Percentiles rank a stretch among this genome's conserved stretches.
Evolutionary conservation across 2,797 vertebrate species (phyloP).

Genomic region (Huso huso): DNA sequence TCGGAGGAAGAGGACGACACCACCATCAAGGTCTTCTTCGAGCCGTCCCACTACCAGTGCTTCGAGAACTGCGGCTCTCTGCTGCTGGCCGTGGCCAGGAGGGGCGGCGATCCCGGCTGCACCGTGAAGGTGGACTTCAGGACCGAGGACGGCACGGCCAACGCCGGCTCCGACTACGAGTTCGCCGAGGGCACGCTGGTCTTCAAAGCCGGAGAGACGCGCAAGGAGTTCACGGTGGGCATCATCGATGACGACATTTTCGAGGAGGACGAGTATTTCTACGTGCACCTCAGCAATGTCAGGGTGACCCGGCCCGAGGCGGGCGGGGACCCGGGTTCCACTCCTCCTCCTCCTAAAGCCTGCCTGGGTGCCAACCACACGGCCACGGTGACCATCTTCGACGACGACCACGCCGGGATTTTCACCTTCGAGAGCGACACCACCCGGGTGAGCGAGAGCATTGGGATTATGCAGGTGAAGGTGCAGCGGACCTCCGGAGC

Average conservation of each 20-base stretch:
- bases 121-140: constrained; percentile 72
- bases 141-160: constrained; percentile 74
- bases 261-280: constrained; percentile 77
- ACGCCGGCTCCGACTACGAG: constrained; percentile 77
- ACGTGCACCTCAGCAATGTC: constrained; percentile 70
- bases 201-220: constrained; percentile 67
- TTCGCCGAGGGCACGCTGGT: constrained; percentile 69
- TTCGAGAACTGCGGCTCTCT: constrained; percentile 77
- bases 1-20: constrained; percentile 64
- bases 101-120: constrained; percentile 53
- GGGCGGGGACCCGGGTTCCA: constrained; percentile 36
- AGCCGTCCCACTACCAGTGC: constrained; percentile 69
- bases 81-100: constrained; percentile 58
- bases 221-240: constrained; percentile 69
- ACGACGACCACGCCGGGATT: constrained; percentile 77
- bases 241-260: constrained; percentile 80
- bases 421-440: constrained; percentile 65
- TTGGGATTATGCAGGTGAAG: constrained; percentile 56
- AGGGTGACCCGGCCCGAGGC: constrained; percentile 40
- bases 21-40: constrained; percentile 60
- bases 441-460: constrained; percentile 61
- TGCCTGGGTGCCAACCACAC: constrained; percentile 61
- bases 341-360: constrained; percentile 53
- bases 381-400: constrained; percentile 75
- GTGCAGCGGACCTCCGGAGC: constrained; percentile 64